These are phyloP conservation scores for Cynodonichthys magdalenae DNA, from an alignment of 2,797 vertebrate genomes.

Conservation along the genomic window DNA sequence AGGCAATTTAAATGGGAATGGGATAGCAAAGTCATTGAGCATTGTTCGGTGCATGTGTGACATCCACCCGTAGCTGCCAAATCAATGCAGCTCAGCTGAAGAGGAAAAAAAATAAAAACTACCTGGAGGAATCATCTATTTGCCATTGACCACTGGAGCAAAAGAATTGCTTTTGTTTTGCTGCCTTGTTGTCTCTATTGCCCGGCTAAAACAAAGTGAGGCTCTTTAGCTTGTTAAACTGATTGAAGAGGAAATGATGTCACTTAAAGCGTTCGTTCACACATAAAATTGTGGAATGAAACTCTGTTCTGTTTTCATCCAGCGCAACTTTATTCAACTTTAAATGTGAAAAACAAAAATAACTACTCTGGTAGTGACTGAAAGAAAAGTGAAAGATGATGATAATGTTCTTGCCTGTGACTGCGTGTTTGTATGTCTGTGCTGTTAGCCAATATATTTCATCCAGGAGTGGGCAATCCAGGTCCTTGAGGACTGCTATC, in stretches of 20 bases:
- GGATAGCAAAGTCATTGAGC: slow-evolving; percentile 91
- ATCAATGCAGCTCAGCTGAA: slow-evolving; percentile 95
- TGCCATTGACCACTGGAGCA: slow-evolving; percentile 86
- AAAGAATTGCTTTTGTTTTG: slow-evolving; percentile 74
- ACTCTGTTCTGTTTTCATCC: slow-evolving; percentile 7
- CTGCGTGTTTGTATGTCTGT: too few species aligned
- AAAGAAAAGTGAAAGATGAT: too few species aligned
- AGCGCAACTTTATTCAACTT: background rate
- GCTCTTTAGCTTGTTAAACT: slow-evolving; percentile 59
- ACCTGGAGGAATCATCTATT: slow-evolving; percentile 97
- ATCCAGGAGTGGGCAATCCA: too few species aligned
- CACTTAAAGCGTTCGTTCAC: slow-evolving; percentile 24
- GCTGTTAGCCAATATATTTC: too few species aligned
- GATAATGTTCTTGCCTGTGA: too few species aligned
- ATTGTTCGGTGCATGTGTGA: slow-evolving; percentile 92
- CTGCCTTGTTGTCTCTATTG: slow-evolving; percentile 46
- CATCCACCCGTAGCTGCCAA: slow-evolving; percentile 93
- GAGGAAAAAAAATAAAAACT: slow-evolving; percentile 86
- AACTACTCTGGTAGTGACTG: background rate
- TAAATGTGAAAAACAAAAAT: background rate
- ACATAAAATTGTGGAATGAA: slow-evolving; percentile 9
- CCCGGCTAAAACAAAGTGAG: slow-evolving; percentile 52
- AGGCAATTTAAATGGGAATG: slow-evolving; percentile 99
- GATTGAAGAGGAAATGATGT: slow-evolving; percentile 53
- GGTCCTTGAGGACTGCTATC: too few species aligned